A percentile compares a stretch with the other conserved stretches of the same genome.
Conservation (phyloP, 2,888 invertebrate genomes). For the Choreutis nemorana region DNA sequence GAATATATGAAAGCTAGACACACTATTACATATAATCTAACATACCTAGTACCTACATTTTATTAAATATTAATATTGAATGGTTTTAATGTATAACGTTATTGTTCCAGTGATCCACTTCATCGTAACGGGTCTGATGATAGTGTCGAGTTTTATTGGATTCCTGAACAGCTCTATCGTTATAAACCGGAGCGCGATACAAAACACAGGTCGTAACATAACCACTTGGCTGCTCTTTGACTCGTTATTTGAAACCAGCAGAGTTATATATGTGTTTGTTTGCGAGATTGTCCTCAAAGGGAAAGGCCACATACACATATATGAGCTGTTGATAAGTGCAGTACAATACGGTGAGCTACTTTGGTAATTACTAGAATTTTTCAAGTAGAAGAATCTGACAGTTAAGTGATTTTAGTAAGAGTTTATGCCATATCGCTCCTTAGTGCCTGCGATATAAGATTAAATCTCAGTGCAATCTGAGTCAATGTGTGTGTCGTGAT, state of each 20-base stretch:
- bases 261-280: constrained; percentile 48
- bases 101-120: constrained; percentile 38
- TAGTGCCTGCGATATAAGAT: no score
- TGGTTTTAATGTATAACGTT: constrained; percentile 5
- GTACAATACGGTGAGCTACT: constrained; percentile 43
- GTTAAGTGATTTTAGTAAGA: neutral
- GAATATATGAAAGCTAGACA: neutral
- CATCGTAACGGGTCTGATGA: constrained; percentile 41
- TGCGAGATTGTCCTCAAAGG: constrained; percentile 41
- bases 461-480: no score
- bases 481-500: no score
- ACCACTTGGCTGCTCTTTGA: constrained; percentile 50
- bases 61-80: neutral
- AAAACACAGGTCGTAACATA: constrained; percentile 34
- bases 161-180: constrained; percentile 46
- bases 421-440: no score
- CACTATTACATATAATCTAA: neutral
- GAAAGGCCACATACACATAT: constrained; percentile 34
- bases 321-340: constrained; percentile 43
- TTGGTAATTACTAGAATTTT: neutral
- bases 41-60: neutral
- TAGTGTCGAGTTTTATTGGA: constrained; percentile 38
- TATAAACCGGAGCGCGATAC: constrained; percentile 29
- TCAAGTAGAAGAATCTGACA: neutral
- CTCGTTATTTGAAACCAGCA: constrained; percentile 48